Percentiles rank a stretch among this genome's conserved stretches.
Conservation (phyloP, 2,113 vertebrate genomes). For the Oryzias celebensis region DNA sequence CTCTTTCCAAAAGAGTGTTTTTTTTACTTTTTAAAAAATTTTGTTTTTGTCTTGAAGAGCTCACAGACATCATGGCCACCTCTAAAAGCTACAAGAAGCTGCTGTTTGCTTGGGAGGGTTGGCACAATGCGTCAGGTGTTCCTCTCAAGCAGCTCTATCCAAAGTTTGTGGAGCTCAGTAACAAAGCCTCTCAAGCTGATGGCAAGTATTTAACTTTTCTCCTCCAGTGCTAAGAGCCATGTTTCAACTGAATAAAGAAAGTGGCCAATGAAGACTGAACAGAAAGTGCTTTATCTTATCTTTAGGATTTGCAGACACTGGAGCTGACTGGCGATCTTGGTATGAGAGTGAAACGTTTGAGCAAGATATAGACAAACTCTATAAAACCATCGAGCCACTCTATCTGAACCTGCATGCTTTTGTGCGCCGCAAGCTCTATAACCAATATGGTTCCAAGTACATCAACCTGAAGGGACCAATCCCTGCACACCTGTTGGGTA, state of each 20-base stretch:
- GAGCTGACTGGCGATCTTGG: slow-evolving; percentile 91
- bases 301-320: slow-evolving; percentile 86
- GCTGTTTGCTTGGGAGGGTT: slow-evolving; percentile 92
- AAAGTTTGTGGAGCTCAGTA: slow-evolving; percentile 88
- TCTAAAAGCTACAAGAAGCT: slow-evolving; percentile 88
- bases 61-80: slow-evolving; percentile 85
- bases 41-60: slow-evolving; percentile 74
- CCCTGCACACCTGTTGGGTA: slow-evolving; percentile 94
- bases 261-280: too few species aligned
- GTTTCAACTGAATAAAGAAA: too few species aligned
- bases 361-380: slow-evolving; percentile 84
- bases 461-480: slow-evolving; percentile 95
- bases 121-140: slow-evolving; percentile 86
- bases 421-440: slow-evolving; percentile 86
- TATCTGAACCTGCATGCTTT: slow-evolving; percentile 93
- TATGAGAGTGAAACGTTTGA: slow-evolving; percentile 84
- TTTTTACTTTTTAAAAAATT: not conserved
- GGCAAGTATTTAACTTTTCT: slow-evolving; percentile 70
- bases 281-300: not conserved
- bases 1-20: not conserved
- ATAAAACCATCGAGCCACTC: slow-evolving; percentile 86
- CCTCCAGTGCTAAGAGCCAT: too few species aligned
- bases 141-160: slow-evolving; percentile 80
- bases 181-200: slow-evolving; percentile 80
- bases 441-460: slow-evolving; percentile 87